Evolutionary conservation across 2,113 vertebrate genomes (phyloP).

Genomic region (Phaethornis superciliosus): DNA sequence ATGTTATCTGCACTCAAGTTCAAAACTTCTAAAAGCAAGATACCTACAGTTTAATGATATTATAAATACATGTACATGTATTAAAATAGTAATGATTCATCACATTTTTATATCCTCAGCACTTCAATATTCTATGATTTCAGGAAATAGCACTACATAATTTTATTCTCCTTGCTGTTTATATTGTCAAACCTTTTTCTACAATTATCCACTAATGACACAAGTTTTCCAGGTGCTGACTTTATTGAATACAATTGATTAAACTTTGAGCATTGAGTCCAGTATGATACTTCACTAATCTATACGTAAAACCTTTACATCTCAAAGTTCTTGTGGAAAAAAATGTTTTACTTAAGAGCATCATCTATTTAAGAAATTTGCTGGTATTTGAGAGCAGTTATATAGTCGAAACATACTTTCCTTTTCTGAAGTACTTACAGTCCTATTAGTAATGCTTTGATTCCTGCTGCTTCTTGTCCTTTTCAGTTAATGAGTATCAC

Average conservation of each 20-base stretch:
- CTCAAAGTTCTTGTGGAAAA: neutral
- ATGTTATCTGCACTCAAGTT: neutral
- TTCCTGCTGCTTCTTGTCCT: neutral
- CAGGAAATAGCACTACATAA: neutral
- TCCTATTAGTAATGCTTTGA: constrained; percentile 19
- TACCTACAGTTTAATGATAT: neutral
- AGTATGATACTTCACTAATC: neutral
- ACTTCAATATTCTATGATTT: neutral
- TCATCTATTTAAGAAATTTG: neutral
- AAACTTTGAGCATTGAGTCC: neutral
- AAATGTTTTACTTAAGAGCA: neutral
- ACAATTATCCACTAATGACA: neutral
- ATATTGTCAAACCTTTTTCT: neutral
- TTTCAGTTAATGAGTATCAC: constrained; percentile 5
- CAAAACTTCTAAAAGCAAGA: neutral
- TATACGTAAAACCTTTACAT: neutral
- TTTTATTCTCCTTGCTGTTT: neutral
- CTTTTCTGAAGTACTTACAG: constrained; percentile 9
- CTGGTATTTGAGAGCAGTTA: neutral
- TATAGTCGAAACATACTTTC: neutral
- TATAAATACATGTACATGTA: neutral
- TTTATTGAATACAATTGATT: constrained; percentile 16
- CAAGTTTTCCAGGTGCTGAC: neutral
- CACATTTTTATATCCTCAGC: neutral
- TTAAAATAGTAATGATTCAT: neutral